Conservation (phyloP, 1,140 invertebrate species). For the Theocolax elegans region DNA sequence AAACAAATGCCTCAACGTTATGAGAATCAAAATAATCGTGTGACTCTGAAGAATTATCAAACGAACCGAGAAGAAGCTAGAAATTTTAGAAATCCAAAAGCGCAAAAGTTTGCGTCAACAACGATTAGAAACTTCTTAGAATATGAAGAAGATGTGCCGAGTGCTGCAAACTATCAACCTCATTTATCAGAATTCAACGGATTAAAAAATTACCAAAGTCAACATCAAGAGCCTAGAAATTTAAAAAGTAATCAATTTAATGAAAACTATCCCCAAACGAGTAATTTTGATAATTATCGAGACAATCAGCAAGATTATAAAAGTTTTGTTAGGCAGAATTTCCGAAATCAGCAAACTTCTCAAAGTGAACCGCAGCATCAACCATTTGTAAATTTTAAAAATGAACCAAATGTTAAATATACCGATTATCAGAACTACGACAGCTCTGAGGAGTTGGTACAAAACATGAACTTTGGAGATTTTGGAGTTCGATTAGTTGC, state of each 20-base stretch:
- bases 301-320: too few species aligned
- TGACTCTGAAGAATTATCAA: conserved; percentile 11
- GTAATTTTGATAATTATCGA: too few species aligned
- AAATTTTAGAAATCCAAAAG: not conserved
- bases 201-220: too few species aligned
- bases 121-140: not conserved
- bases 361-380: not conserved
- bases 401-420: not conserved
- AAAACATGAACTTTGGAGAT: not conserved
- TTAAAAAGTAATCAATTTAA: too few species aligned
- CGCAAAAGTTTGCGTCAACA: not conserved
- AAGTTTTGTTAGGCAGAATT: too few species aligned
- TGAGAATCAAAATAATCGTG: not conserved
- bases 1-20: too few species aligned
- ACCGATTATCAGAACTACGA: conserved; percentile 21
- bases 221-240: too few species aligned
- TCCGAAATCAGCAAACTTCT: not conserved
- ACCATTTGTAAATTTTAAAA: not conserved
- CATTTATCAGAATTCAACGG: too few species aligned
- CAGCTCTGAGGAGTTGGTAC: not conserved
- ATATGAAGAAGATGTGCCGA: not conserved
- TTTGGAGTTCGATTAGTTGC: not conserved
- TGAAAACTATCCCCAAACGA: too few species aligned
- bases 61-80: not conserved
- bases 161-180: too few species aligned